phyloP scores from a whole-genome alignment of 2,888 invertebrate genomes.

The Yponomeuta sedellus region DNA sequence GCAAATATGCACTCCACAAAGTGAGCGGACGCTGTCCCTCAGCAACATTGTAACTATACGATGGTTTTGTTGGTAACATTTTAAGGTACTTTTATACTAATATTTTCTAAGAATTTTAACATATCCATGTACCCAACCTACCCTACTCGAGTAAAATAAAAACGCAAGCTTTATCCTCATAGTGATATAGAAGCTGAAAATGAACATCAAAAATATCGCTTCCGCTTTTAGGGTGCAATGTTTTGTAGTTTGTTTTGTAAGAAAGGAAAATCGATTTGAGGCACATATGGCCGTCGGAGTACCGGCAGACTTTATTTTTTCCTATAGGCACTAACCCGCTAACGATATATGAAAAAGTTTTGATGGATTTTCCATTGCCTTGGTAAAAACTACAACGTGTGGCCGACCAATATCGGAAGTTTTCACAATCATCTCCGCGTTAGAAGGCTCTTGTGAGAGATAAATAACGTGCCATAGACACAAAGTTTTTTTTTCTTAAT shows the following conservation, averaged over 20 bases:
- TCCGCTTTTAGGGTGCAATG: background rate
- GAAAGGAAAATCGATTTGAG: constrained; percentile 12
- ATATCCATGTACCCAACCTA: too few relatives aligned
- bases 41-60: constrained; percentile 54
- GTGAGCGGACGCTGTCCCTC: constrained; percentile 47
- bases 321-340: constrained; percentile 41
- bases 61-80: constrained; percentile 28
- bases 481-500: background rate
- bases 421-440: constrained; percentile 31
- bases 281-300: constrained; percentile 28
- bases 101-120: too few relatives aligned
- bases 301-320: constrained; percentile 32
- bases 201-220: background rate
- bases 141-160: too few relatives aligned
- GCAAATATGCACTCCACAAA: constrained; percentile 50
- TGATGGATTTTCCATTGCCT: constrained; percentile 61
- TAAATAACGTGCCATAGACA: background rate
- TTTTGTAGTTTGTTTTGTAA: constrained; percentile 1
- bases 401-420: constrained; percentile 50
- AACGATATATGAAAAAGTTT: constrained; percentile 61
- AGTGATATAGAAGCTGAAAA: background rate
- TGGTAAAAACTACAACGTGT: constrained; percentile 23
- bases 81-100: too few relatives aligned
- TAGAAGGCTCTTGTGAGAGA: constrained; percentile 25
- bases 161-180: background rate